Conservation (phyloP, 2,888 invertebrate species). For the Ptilodon capucinus region DNA sequence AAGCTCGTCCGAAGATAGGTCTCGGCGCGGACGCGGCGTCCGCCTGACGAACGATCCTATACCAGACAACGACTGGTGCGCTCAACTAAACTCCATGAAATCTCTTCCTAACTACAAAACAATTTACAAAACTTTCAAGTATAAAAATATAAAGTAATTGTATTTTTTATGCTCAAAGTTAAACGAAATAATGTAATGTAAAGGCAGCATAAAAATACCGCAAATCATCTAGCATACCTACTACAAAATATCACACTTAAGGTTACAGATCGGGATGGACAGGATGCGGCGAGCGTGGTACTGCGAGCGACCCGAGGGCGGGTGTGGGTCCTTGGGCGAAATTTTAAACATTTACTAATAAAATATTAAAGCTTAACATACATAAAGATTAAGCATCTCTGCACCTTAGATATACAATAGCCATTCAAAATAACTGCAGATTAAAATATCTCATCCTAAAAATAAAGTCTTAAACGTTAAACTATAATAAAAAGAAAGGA, state of each 20-base stretch:
- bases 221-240: slow-evolving; percentile 70
- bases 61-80: slow-evolving; percentile 57
- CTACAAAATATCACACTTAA: slow-evolving; percentile 77
- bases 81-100: slow-evolving; percentile 50
- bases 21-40: slow-evolving; percentile 21
- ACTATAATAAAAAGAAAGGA: slow-evolving; percentile 74
- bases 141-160: slow-evolving; percentile 77
- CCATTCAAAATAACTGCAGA: slow-evolving; percentile 82
- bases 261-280: slow-evolving; percentile 48
- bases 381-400: slow-evolving; percentile 83
- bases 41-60: slow-evolving; percentile 34
- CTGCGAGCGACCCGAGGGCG: slow-evolving; percentile 36
- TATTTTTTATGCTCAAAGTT: slow-evolving; percentile 56
- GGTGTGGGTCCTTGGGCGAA: slow-evolving; percentile 62
- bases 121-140: slow-evolving; percentile 74
- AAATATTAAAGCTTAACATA: slow-evolving; percentile 84
- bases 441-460: slow-evolving; percentile 82
- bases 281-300: slow-evolving; percentile 31
- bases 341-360: slow-evolving; percentile 82
- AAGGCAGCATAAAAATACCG: slow-evolving; percentile 65
- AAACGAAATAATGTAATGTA: slow-evolving; percentile 58
- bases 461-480: slow-evolving; percentile 79
- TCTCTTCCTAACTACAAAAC: slow-evolving; percentile 69
- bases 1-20: slow-evolving; percentile 49
- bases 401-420: slow-evolving; percentile 82